Evolutionary conservation across 2,888 invertebrate species (phyloP).

Genomic region (Andrena fulva): DNA sequence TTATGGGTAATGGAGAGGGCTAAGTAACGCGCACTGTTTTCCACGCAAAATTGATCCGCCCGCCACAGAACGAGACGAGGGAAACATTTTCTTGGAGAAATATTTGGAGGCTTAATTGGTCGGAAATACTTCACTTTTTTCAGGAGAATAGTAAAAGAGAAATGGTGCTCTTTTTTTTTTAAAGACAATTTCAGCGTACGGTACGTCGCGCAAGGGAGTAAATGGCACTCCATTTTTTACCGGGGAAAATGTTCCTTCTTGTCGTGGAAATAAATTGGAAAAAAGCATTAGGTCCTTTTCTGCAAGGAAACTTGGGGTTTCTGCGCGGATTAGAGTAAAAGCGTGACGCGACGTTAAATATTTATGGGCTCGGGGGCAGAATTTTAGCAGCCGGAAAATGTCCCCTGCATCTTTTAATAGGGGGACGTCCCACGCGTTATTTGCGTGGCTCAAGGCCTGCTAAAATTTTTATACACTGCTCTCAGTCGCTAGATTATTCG

Average conservation of each 20-base stretch:
- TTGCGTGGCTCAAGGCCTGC: not conserved
- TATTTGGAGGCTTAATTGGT: not conserved
- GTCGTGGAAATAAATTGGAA: not conserved
- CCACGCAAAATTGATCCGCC: not conserved
- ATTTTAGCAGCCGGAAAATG: conserved; percentile 2
- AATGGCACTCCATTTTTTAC: conserved; percentile 4
- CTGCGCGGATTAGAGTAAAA: not conserved
- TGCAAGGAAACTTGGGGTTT: not conserved
- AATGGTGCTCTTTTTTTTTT: not conserved
- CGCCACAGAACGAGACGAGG: not conserved
- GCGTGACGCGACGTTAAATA: not conserved
- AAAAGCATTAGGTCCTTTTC: not conserved
- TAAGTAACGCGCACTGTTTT: not conserved
- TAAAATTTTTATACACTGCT: no score
- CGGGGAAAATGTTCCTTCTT: not conserved
- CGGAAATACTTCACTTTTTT: not conserved
- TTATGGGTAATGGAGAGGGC: conserved; percentile 5
- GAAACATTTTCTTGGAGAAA: not conserved
- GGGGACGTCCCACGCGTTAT: not conserved
- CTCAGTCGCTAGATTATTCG: no score
- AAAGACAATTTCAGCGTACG: not conserved
- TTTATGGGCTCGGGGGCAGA: not conserved
- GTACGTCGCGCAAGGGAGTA: not conserved
- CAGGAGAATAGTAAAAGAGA: not conserved
- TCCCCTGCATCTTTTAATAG: not conserved